Evolutionary conservation across 2,888 invertebrate genomes (phyloP), one percentile per base, ranked within the genome.

Genomic region (Drosophila colorata): DNA sequence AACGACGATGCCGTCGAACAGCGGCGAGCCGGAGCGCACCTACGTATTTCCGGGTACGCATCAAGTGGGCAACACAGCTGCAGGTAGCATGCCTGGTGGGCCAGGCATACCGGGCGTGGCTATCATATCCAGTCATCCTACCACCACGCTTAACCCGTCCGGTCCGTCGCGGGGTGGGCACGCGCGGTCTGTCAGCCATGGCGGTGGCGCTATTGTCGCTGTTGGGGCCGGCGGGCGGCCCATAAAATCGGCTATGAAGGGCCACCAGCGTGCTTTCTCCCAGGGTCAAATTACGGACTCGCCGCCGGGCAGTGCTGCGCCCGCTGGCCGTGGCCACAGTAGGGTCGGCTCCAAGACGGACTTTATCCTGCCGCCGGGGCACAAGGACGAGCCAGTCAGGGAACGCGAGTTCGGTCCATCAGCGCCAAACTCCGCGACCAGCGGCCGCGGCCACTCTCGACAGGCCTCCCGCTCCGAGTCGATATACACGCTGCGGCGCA

Each of bases 381-480:
- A 97, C 91, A 95, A 96, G 78, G 97, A 97, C 74, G 93, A 93
- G 33, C 95, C 96, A 88, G 95, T 96, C 74, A 25, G 83, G 2
- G 96, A 96, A 72, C 93, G 94, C 16, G 92, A 93, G 14, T 88
- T 90, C 28, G 90, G 89, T 0, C 87, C 90, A 8, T 93, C 93
- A 2, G 92, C 91, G 46, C 91, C 91, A 47, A 93, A 92, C 41
- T 93, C 93, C 86, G 91, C 94, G 78, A 93, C 93, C 2, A 88
- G 88, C 0, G 86, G 78, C 2, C 94, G 94, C 60, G 95, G 96
- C 2, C 97, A 97, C 92, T 96, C 97, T 5, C 94, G 97, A n/a
- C 97, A 97, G 92, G 97, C 97, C 1, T 97, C 97, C 13, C 95
- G 97, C 78, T 96, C 97, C 8, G 97, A 98, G 92, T 97, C 97